Percentiles rank a stretch among this genome's conserved stretches.
Conservation (phyloP, 1,140 invertebrate genomes). For the Acyrthosiphon pisum region DNA sequence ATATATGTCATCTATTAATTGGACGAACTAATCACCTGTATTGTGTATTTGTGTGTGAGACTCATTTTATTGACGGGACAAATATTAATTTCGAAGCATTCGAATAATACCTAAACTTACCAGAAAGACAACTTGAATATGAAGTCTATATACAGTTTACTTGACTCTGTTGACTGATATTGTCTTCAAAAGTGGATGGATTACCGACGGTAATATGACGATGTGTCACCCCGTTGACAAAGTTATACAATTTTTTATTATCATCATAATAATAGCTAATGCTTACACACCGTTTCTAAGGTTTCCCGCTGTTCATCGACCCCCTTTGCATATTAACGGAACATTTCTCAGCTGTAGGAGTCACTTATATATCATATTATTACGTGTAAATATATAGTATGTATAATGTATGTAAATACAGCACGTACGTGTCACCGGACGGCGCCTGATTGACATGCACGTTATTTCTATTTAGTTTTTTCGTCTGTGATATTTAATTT, state of each 20-base stretch:
- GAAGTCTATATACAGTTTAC: background rate
- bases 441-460: background rate
- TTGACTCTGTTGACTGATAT: background rate
- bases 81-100: background rate
- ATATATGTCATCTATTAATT: no score
- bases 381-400: background rate
- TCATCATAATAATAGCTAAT: background rate
- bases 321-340: background rate
- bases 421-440: background rate
- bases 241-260: background rate
- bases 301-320: background rate
- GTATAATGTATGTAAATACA: background rate
- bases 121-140: no score
- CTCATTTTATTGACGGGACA: background rate
- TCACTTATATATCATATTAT: background rate
- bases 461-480: background rate
- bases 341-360: background rate
- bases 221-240: background rate
- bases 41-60: background rate
- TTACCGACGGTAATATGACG: background rate
- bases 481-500: conserved; percentile 39
- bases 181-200: background rate
- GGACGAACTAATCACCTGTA: background rate
- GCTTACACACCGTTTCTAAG: background rate
- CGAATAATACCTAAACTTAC: background rate